Conservation (phyloP, 2,888 invertebrate genomes). For the Iphiclides podalirius region DNA sequence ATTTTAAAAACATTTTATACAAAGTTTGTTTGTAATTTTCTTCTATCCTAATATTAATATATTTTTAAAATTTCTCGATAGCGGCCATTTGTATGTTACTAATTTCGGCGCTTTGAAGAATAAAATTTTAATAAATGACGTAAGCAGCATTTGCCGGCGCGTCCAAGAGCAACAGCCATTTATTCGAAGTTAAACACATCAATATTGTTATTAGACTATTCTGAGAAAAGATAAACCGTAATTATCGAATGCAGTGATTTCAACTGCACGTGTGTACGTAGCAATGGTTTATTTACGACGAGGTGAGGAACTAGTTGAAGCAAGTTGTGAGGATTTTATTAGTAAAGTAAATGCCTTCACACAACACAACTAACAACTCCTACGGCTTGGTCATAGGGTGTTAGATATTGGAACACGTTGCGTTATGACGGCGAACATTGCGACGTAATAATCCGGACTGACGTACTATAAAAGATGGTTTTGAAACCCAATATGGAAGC, state of each 20-base stretch:
- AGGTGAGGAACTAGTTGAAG: neutral
- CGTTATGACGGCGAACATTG: no score
- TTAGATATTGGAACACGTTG: no score
- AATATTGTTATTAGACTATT: slow-evolving; percentile 1
- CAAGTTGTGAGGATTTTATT: no score
- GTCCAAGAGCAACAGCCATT: neutral
- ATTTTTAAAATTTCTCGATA: slow-evolving; percentile 7
- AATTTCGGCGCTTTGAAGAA: slow-evolving; percentile 3
- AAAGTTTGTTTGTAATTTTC: neutral
- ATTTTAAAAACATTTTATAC: neutral
- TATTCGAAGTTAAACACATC: neutral
- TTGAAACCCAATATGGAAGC: no score
- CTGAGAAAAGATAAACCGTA: neutral
- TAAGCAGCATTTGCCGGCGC: neutral
- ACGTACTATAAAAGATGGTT: no score
- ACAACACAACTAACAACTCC: no score
- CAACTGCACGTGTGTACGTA: neutral
- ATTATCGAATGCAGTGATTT: neutral
- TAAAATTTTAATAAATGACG: slow-evolving; percentile 4
- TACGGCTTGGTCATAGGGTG: no score
- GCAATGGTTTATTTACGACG: neutral
- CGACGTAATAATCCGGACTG: no score
- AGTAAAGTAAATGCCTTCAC: no score
- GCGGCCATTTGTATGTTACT: slow-evolving; percentile 4
- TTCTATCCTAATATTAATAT: neutral